These are phyloP conservation scores for Manis javanica DNA, from an alignment of 2,797 vertebrate genomes.

Conservation along the genomic window DNA sequence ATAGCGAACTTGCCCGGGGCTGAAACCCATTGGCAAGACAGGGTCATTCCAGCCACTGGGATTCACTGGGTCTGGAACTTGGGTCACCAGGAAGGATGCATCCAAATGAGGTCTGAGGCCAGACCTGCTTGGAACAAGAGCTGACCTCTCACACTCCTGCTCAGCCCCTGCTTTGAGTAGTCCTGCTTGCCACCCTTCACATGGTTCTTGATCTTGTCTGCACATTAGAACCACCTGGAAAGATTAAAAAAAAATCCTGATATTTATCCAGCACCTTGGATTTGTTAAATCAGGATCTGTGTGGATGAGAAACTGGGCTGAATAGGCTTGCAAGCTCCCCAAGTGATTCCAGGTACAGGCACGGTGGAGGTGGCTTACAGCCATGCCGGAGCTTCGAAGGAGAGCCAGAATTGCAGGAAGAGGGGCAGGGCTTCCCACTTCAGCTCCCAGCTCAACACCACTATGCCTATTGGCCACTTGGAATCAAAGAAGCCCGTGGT, in stretches of 20 bases:
- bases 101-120: background rate
- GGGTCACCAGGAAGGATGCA: background rate
- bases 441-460: fast-evolving
- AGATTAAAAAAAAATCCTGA: background rate
- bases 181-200: background rate
- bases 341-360: background rate
- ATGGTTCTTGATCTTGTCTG: background rate
- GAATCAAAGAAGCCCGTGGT: background rate
- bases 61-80: background rate
- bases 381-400: fast-evolving
- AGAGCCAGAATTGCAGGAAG: too few species aligned
- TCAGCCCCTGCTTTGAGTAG: background rate
- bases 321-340: background rate
- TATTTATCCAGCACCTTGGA: background rate
- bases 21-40: too few species aligned
- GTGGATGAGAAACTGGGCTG: background rate
- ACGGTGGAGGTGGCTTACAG: too few species aligned
- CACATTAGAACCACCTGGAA: background rate
- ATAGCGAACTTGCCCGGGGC: too few species aligned
- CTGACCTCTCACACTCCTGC: background rate
- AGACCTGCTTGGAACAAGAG: background rate
- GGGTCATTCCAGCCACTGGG: background rate
- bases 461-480: background rate
- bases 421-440: fast-evolving
- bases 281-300: background rate